Conservation (phyloP, 2,113 vertebrate genomes). For the Thinocorus orbignyianus region DNA sequence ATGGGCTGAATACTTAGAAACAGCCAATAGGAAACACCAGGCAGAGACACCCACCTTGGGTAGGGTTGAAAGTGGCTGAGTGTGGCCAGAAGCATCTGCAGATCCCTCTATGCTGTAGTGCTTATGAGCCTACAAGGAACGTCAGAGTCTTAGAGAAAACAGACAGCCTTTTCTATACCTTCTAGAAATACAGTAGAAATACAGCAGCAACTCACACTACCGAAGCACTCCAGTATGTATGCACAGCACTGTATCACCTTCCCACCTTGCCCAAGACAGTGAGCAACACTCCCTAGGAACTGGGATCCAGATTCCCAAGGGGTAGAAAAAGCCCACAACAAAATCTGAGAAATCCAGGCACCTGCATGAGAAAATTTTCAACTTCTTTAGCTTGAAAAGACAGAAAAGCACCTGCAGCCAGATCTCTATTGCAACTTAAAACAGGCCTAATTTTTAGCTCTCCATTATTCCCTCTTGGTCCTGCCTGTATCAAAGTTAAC, state of each 20-base stretch:
- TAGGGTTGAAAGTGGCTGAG: not conserved
- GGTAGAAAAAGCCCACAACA: not conserved
- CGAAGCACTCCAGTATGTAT: not conserved
- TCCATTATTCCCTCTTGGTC: not conserved
- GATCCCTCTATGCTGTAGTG: not conserved
- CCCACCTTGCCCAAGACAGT: not conserved
- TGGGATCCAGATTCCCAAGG: not conserved
- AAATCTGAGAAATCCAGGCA: not conserved
- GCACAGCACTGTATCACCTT: not conserved
- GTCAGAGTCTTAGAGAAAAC: not conserved
- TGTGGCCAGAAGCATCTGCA: not conserved
- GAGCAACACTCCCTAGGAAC: not conserved
- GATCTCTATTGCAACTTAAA: not conserved
- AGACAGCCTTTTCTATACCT: not conserved
- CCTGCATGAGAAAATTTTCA: not conserved
- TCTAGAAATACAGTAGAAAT: not conserved
- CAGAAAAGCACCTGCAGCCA: not conserved
- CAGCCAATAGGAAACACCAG: constrained; percentile 24
- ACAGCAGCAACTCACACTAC: not conserved
- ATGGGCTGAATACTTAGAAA: not conserved
- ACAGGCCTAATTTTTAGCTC: not conserved
- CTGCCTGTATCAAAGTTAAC: not conserved
- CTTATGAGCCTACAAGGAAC: not conserved
- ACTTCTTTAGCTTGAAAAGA: not conserved
- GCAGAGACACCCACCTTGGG: constrained; percentile 54